A percentile compares a stretch with the other conserved stretches of the same genome.
phyloP scores from a whole-genome alignment of 2,113 vertebrate species.

The Triplophysa siluroides region DNA sequence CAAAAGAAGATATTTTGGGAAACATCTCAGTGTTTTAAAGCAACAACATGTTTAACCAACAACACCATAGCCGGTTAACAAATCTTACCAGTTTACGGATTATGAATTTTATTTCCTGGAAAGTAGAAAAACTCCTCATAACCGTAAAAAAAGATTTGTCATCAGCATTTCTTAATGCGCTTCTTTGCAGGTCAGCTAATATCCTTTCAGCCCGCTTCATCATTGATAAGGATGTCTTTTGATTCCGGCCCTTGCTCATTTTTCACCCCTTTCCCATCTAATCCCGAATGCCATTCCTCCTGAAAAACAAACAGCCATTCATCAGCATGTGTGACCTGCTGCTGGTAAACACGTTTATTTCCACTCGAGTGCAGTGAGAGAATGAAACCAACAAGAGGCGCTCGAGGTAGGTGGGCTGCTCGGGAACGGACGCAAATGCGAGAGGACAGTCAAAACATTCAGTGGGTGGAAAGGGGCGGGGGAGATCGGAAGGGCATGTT shows the following conservation, averaged over 20 bases:
- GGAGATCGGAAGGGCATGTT: constrained; percentile 56
- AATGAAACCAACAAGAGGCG: constrained; percentile 69
- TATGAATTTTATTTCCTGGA: neutral
- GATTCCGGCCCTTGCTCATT: constrained; percentile 11
- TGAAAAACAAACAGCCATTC: constrained; percentile 74
- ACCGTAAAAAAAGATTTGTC: neutral
- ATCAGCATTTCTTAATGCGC: neutral
- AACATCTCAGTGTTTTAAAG: no score
- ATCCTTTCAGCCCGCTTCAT: neutral
- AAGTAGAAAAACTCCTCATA: neutral
- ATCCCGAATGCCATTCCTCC: constrained; percentile 65
- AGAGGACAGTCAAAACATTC: constrained; percentile 75
- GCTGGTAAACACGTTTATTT: constrained; percentile 75
- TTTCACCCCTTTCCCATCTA: constrained; percentile 26
- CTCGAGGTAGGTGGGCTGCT: constrained; percentile 76
- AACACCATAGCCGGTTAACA: no score
- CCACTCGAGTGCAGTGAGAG: constrained; percentile 69
- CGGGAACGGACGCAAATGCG: constrained; percentile 73
- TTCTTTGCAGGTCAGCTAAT: constrained; percentile 8
- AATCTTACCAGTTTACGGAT: no score
- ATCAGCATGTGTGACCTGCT: constrained; percentile 75
- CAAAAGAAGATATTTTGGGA: neutral
- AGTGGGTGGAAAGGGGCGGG: constrained; percentile 58
- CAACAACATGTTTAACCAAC: no score
- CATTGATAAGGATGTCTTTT: neutral